A percentile compares a stretch with the other conserved stretches of the same genome.
Conservation (phyloP, 1,140 invertebrate genomes). For the Homarus americanus region DNA sequence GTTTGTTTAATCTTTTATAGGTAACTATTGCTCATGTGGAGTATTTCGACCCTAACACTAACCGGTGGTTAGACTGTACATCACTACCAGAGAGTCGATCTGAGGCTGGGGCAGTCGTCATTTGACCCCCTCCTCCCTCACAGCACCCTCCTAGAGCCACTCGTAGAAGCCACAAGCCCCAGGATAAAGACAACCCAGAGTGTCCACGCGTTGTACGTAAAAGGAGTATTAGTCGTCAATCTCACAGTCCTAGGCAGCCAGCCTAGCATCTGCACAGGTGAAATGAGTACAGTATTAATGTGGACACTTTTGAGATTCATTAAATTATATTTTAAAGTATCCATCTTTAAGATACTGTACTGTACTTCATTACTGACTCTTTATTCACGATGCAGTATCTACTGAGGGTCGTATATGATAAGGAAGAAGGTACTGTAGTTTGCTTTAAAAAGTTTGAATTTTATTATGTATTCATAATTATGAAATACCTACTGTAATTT, state of each 20-base stretch:
- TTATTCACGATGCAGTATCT: neutral
- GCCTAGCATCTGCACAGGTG: slow-evolving; percentile 17
- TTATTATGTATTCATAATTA: no score
- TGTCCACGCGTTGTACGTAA: slow-evolving; percentile 44
- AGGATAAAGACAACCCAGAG: slow-evolving; percentile 24
- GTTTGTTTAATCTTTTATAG: slow-evolving; percentile 38
- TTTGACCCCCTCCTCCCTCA: slow-evolving; percentile 76
- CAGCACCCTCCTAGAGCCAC: slow-evolving; percentile 17
- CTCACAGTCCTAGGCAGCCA: slow-evolving; percentile 33
- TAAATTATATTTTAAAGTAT: no score
- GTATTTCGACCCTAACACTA: slow-evolving; percentile 87
- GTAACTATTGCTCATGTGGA: slow-evolving; percentile 79
- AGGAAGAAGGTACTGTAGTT: neutral
- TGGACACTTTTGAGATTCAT: neutral
- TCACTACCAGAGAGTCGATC: slow-evolving; percentile 89
- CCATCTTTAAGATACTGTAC: neutral
- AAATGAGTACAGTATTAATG: neutral
- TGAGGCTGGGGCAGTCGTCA: slow-evolving; percentile 88
- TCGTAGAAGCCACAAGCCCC: slow-evolving; percentile 20
- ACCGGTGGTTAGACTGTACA: slow-evolving; percentile 87
- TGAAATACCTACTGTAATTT: no score
- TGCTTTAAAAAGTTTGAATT: no score
- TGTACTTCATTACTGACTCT: neutral
- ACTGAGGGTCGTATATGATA: neutral
- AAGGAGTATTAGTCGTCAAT: slow-evolving; percentile 49